Conservation (phyloP, 2,888 invertebrate species). For the Lycaena phlaeas region DNA sequence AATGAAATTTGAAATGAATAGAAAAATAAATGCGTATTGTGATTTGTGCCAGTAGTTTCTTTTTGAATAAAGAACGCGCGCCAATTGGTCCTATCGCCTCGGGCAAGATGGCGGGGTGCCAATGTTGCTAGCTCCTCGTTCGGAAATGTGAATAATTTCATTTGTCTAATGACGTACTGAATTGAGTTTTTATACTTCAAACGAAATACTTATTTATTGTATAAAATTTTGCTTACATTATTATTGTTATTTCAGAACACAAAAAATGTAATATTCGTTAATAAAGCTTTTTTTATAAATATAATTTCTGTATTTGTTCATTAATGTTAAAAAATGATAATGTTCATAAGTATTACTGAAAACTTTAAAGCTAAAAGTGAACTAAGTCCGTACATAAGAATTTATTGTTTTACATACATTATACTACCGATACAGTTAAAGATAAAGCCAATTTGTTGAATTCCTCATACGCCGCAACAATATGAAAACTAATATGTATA, state of each 20-base stretch:
- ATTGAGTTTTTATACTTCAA: conserved; percentile 1
- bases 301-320: no score
- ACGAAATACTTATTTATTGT: not conserved
- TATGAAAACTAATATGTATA: conserved; percentile 6
- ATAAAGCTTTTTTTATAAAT: no score
- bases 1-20: conserved; percentile 39
- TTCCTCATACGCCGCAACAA: not conserved
- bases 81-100: conserved; percentile 58
- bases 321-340: no score
- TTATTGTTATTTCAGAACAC: no score
- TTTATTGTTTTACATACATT: no score
- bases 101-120: conserved; percentile 64
- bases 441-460: no score
- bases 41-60: conserved; percentile 37
- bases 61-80: conserved; percentile 55
- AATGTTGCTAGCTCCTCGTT: conserved; percentile 48
- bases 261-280: no score
- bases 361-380: no score
- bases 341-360: no score
- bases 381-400: no score
- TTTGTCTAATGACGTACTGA: conserved; percentile 45
- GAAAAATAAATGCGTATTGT: conserved; percentile 36
- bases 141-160: conserved; percentile 58
- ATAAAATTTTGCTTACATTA: no score
- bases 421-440: no score